phyloP scores from a whole-genome alignment of 1,140 invertebrate species.

The Leguminivora glycinivorella region DNA sequence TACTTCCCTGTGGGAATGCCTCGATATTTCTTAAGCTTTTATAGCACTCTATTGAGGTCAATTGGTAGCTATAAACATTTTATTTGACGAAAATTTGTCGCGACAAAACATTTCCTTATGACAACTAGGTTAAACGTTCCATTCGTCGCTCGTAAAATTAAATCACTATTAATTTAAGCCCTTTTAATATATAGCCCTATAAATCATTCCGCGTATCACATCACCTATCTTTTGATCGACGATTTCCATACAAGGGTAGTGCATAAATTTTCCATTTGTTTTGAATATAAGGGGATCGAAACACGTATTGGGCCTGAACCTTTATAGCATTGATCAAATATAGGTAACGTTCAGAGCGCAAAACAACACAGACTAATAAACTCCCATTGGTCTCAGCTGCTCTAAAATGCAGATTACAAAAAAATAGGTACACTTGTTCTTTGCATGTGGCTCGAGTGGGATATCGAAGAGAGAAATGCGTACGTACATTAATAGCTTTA shows the following conservation, averaged over 20 bases:
- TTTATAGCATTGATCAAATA: constrained; percentile 35
- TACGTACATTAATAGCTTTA: constrained; percentile 35
- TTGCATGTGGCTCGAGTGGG: constrained; percentile 17
- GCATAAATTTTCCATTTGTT: constrained; percentile 66
- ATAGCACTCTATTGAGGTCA: neutral
- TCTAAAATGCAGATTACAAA: constrained; percentile 2
- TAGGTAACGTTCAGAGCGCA: constrained; percentile 3
- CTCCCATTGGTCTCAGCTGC: neutral
- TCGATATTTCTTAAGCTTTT: neutral
- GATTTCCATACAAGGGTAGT: constrained; percentile 56
- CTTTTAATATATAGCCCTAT: constrained; percentile 35
- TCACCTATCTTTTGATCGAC: constrained; percentile 53
- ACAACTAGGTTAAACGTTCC: constrained; percentile 39
- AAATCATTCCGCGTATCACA: constrained; percentile 51
- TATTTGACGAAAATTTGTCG: constrained; percentile 7
- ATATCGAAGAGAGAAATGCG: neutral
- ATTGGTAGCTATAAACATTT: neutral
- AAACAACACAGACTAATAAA: constrained; percentile 34
- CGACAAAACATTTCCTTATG: neutral
- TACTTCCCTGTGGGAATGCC: neutral
- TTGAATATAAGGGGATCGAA: constrained; percentile 49
- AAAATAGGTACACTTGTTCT: neutral
- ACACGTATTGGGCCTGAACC: constrained; percentile 41
- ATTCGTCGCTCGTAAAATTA: constrained; percentile 27
- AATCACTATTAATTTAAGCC: constrained; percentile 17